Evolutionary conservation across 2,888 invertebrate genomes (phyloP), one percentile per base, ranked within the genome.

Genomic region (Acanthococcus lagerstroemiae): DNA sequence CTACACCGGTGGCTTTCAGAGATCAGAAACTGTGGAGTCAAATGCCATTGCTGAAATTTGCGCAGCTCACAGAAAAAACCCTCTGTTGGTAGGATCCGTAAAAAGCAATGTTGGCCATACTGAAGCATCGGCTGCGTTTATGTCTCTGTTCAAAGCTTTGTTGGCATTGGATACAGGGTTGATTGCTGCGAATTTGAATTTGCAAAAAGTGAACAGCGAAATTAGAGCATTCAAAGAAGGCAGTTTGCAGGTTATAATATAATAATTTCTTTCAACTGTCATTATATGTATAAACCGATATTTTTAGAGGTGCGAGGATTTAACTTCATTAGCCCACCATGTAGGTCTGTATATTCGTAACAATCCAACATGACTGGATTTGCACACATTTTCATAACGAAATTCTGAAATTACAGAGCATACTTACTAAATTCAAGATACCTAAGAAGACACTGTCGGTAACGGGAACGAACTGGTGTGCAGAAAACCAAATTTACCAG

Each of bases 51-150:
- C 69, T 12, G 66, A 71, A n/a, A 54, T 71, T 1, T 69, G 70
- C 44, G 67, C 67, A n/a, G 48, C 60, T 30, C 17, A 55, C 7
- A 68, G 71, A 55, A 66, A 65, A 12, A 37, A 55, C 7, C 80
- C 82, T 3, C 75, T 83, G n/a, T 74, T 80, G 22, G 78, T 83
- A 66, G 83, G 83, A 12, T 81, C 81, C 0, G 79, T 81, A 46
- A 83, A 83, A 71, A 80, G 81, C 45, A 83, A 82, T 73, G 79
- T 82, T 77, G 83, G 83, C 2, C 83, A 84, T 71, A 76, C 81
- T 5, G 83, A 83, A 72, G 80, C 80, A 15, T 70, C 73, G 30
- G 72, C 75, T 4, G 72, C 78, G 30, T 72, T 81, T 22, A 77
- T 79, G 45, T 76, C 79, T 3, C 69, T 81, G 37, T 77, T 77